Percentiles rank a stretch among this genome's conserved stretches.
phyloP scores from a whole-genome alignment of 2,888 invertebrate genomes.

The Holacanthella duospinosa region DNA sequence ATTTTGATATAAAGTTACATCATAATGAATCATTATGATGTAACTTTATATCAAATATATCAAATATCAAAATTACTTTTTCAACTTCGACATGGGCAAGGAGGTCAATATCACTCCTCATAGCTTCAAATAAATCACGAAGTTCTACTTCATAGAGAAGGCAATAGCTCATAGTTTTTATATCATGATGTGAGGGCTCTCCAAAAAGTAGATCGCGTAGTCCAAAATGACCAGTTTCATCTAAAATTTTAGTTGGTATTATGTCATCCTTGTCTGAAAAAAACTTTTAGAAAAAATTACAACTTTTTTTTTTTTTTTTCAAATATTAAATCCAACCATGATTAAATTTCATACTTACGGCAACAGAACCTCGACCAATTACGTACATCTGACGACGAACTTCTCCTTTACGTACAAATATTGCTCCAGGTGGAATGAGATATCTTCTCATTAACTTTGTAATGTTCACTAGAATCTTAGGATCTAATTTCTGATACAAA shows the following conservation, averaged over 20 bases:
- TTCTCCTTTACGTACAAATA: conserved; percentile 29
- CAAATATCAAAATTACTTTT: too few species aligned
- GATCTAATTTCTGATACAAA: conserved; percentile 23
- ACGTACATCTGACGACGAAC: conserved; percentile 31
- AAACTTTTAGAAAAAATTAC: conserved; percentile 7
- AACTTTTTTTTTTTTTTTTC: not conserved
- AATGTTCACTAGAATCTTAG: conserved; percentile 25
- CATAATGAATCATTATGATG: too few species aligned
- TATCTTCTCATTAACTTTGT: conserved; percentile 23
- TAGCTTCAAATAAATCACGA: conserved; percentile 18
- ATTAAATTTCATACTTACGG: conserved; percentile 14
- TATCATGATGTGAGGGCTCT: conserved; percentile 27
- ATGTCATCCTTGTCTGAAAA: not conserved
- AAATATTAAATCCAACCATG: not conserved
- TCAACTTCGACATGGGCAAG: conserved; percentile 18
- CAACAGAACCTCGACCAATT: conserved; percentile 28
- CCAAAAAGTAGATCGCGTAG: conserved; percentile 30
- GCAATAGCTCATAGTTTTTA: conserved; percentile 28
- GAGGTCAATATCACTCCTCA: conserved; percentile 20
- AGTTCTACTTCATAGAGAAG: conserved; percentile 26
- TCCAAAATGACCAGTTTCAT: conserved; percentile 29
- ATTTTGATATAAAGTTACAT: too few species aligned
- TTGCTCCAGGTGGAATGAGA: conserved; percentile 27
- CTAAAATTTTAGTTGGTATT: conserved; percentile 14
- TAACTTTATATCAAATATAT: too few species aligned